A percentile compares a stretch with the other conserved stretches of the same genome.
Conservation (phyloP, 2,888 invertebrate genomes). For the Drosophila neonasuta region DNA sequence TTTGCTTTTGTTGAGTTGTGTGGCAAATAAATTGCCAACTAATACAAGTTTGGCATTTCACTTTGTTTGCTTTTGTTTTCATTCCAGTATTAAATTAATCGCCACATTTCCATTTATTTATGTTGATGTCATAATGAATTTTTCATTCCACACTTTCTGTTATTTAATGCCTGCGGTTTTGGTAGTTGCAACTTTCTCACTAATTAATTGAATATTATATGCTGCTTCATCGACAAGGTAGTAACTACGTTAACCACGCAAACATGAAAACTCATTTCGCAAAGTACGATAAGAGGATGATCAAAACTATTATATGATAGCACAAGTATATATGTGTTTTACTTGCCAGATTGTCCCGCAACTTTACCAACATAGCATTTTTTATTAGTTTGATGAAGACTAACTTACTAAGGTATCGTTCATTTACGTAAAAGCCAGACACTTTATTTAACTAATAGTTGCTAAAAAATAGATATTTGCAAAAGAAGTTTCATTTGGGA, state of each 20-base stretch:
- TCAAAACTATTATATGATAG: too few species aligned
- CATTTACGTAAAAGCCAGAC: too few species aligned
- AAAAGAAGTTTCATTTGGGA: too few species aligned
- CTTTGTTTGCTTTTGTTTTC: constrained; percentile 20
- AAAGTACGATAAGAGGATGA: too few species aligned
- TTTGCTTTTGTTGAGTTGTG: constrained; percentile 22
- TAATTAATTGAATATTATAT: constrained; percentile 24
- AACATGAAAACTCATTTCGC: too few species aligned
- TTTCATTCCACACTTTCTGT: constrained; percentile 6
- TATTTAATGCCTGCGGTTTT: constrained; percentile 37
- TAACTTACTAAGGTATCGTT: too few species aligned
- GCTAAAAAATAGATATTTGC: too few species aligned
- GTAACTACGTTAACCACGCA: background rate
- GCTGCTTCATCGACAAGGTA: constrained; percentile 18
- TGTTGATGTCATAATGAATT: constrained; percentile 22
- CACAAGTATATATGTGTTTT: too few species aligned
- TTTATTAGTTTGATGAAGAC: too few species aligned
- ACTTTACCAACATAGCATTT: too few species aligned
- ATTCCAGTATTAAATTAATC: constrained; percentile 28
- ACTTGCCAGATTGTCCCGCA: too few species aligned
- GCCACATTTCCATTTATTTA: constrained; percentile 26
- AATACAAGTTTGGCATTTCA: constrained; percentile 28
- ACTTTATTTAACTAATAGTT: too few species aligned
- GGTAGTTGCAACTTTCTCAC: constrained; percentile 44
- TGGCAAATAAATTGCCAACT: constrained; percentile 25